Base-by-base conservation (phyloP, 2,888 invertebrate species). In the Harpagoxenus sublaevis region DNA sequence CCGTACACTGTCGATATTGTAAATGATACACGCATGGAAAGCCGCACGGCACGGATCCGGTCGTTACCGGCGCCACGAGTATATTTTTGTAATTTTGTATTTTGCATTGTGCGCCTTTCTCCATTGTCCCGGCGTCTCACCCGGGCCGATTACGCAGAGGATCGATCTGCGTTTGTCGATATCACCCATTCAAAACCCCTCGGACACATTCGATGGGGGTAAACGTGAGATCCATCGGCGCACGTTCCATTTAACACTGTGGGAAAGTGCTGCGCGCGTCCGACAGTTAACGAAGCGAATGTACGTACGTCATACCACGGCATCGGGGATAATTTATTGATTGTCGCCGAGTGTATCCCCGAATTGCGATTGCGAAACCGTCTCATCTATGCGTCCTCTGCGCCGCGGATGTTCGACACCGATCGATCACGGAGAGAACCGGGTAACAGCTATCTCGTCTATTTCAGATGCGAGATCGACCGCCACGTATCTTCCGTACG, bases 51-150 rank as follows among this genome's bases (percentile, higher is more conserved):
- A 87, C 89, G 86, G 53, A 18, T 71, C 62, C 70, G 90, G 73
- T 89, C 87, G 88, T 88, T 84, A 88, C 86, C 70, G 91, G 90
- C 88, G 87, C 87, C 90, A 89, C 91, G 92, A 92, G 92, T 93
- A 93, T 93, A 93, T 93, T 93, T 93, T 93, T 93, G 93, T 93
- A 93, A 93, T 93, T 93, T 93, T 93, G 92, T 93, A 93, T 93
- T 93, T 93, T 93, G 91, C 77, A 65, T 83, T 12, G 51, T 31
- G 48, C 74, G 18, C 48, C 48, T 48, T 18, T 57, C 66, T 45
- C 66, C 51, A 35, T 18, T 18, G 15, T 28, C 53, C 31, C 65
- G 62, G 65, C 74, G 70, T 85, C 74, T 57, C 77, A 62, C 73
- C 35, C 73, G 18, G 18, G 60, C 35, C 35, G 48, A 48, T 60